A percentile compares a stretch with the other conserved stretches of the same genome.
Evolutionary conservation across 1,140 invertebrate species (phyloP).

Genomic region (Vanessa atalanta): DNA sequence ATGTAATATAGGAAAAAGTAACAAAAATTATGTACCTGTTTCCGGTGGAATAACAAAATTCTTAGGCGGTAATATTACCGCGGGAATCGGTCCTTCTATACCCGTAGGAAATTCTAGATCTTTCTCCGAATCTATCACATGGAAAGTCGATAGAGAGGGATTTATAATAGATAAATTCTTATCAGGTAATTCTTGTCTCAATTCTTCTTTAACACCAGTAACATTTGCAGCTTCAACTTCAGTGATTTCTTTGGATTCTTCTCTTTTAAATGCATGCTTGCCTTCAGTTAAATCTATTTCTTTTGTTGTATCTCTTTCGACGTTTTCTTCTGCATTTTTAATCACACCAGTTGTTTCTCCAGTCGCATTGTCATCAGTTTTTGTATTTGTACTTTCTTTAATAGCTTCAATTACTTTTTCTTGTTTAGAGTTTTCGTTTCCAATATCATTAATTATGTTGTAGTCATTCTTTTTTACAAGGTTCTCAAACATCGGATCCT

Average conservation of each 20-base stretch:
- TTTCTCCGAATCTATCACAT: slow-evolving; percentile 78
- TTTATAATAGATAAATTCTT: slow-evolving; percentile 27
- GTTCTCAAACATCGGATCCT: slow-evolving; percentile 68
- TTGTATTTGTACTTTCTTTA: not conserved
- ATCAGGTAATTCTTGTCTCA: slow-evolving; percentile 24
- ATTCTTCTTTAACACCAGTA: not conserved
- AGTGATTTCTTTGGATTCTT: not conserved
- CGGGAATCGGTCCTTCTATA: slow-evolving; percentile 81
- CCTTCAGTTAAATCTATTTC: slow-evolving; percentile 1
- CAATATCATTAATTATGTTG: slow-evolving; percentile 23
- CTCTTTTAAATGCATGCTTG: not conserved
- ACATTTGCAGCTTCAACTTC: not conserved
- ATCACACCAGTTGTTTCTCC: not conserved
- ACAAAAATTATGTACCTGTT: slow-evolving; percentile 35
- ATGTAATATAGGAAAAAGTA: too few relatives aligned
- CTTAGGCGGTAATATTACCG: slow-evolving; percentile 74
- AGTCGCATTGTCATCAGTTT: not conserved
- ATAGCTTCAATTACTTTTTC: not conserved
- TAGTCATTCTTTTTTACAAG: slow-evolving; percentile 42
- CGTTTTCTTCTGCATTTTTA: not conserved
- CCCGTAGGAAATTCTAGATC: slow-evolving; percentile 82
- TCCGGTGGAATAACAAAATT: slow-evolving; percentile 45
- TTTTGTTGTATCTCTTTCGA: not conserved
- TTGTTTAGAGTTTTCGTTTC: not conserved
- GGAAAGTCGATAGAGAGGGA: slow-evolving; percentile 58